Base-by-base conservation (phyloP, 2,113 vertebrate species). In the Ornithorhynchus anatinus region DNA sequence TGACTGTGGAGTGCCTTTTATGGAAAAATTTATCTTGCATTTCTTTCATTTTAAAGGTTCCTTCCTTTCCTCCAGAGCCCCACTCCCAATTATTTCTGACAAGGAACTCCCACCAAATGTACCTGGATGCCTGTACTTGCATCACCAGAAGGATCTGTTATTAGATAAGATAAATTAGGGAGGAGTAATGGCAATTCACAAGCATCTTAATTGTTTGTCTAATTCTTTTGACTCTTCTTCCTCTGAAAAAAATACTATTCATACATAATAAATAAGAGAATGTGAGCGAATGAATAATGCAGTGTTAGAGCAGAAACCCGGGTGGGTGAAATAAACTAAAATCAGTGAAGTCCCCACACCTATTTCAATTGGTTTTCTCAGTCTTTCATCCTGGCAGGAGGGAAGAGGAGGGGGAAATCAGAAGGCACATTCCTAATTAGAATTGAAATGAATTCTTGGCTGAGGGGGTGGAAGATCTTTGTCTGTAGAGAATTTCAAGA, bases 231-330 rank as follows among this genome's bases (percentile, higher is more conserved):
- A 23, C 19, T 0, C 0, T 15, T 43, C 39, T 66, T 19, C 42
- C 23, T 10, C 9, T 47, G 35, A 31, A 45, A 73, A 76, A 40
- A 53, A 6, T 0, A 1, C 16, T 23, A 58, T 48, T 60, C 44
- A n/a, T 69, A 40, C 42, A 50, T 40, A 51, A 79, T 52, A 38
- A 70, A 86, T 19, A 17, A 13, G 58, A 71, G 47, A 25, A 51
- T 15, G 17, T 12, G 65, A 57, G 39, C 35, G 48, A 67, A 70
- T 57, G 47, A 83, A 72, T 75, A 79, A 77, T 32, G 23, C 54
- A 66, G 27, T 22, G 39, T 36, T 73, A 42, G 8, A 12, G 20
- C 17, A 23, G 38, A 63, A 32, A 8, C 6, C 25, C 16, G 32
- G 32, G 11, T 8, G 15, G 4, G 8, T 5, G 42, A 67, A 70